phyloP scores from a whole-genome alignment of 1,140 invertebrate genomes.

The Drosophila biarmipes region DNA sequence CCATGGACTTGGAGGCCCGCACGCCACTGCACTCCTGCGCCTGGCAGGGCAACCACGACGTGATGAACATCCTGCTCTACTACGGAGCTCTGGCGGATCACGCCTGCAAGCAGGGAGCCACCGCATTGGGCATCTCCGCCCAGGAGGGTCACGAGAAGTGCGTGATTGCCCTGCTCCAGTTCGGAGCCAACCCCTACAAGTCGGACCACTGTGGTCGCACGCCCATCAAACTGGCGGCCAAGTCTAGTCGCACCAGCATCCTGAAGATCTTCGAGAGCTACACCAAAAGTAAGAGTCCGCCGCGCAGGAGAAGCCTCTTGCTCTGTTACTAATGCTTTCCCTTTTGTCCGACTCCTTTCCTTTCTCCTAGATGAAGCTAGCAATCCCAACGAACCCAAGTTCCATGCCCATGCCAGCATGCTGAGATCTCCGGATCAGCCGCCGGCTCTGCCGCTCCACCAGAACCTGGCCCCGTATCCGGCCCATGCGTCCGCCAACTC shows the following conservation, averaged over 20 bases:
- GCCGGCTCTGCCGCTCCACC: constrained; percentile 76
- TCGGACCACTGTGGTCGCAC: constrained; percentile 94
- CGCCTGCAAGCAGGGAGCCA: constrained; percentile 97
- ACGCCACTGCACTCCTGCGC: constrained; percentile 97
- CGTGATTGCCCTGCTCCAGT: constrained; percentile 93
- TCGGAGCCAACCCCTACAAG: constrained; percentile 96
- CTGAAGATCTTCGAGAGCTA: constrained; percentile 84
- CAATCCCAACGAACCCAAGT: constrained; percentile 79
- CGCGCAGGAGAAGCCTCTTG: constrained; percentile 48
- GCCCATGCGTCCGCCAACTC: constrained; percentile 78
- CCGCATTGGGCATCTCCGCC: constrained; percentile 93
- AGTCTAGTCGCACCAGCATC: constrained; percentile 85
- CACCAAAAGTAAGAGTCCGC: constrained; percentile 77
- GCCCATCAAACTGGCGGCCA: constrained; percentile 86
- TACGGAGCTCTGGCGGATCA: constrained; percentile 93
- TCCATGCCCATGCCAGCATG: constrained; percentile 81
- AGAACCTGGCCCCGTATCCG: constrained; percentile 70
- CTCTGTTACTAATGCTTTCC: constrained; percentile 62
- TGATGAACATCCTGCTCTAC: constrained; percentile 92
- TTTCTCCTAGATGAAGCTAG: constrained; percentile 76
- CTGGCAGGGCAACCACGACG: constrained; percentile 95
- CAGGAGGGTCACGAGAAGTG: constrained; percentile 97
- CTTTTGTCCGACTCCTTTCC: background rate
- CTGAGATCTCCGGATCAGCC: constrained; percentile 82
- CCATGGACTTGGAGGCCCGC: constrained; percentile 94